Evolutionary conservation across 1,140 invertebrate species (phyloP).

Genomic region (Archegozetes longisetosus): DNA sequence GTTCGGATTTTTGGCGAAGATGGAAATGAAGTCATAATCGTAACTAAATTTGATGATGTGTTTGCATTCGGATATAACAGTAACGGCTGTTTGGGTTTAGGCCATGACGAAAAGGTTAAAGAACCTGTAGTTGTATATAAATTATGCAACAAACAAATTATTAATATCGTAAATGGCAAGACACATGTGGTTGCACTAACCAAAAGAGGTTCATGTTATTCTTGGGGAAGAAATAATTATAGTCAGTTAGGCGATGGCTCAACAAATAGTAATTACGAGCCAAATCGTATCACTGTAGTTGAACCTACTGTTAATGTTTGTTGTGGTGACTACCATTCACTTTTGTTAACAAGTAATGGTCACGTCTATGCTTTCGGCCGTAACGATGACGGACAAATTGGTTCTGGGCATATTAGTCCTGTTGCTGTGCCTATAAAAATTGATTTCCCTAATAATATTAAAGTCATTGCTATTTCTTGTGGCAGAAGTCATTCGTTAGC

Average conservation of each 20-base stretch:
- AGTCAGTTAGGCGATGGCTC: constrained; percentile 27
- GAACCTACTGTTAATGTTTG: neutral
- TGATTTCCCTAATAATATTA: too few species aligned
- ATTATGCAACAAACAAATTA: constrained; percentile 39
- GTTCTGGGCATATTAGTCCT: too few species aligned
- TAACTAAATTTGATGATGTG: constrained; percentile 37
- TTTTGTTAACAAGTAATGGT: neutral
- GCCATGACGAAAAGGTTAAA: constrained; percentile 11
- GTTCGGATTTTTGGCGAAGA: constrained; percentile 43
- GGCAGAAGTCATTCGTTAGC: too few species aligned
- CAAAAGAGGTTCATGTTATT: constrained; percentile 39
- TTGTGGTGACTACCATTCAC: constrained; percentile 3
- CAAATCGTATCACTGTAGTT: neutral
- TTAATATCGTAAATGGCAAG: constrained; percentile 42
- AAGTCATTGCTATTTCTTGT: too few species aligned
- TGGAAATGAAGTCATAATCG: constrained; percentile 45
- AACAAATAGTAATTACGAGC: constrained; percentile 1
- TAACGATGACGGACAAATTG: too few species aligned
- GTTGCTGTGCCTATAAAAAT: too few species aligned
- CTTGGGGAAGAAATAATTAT: constrained; percentile 48
- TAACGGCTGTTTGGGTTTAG: constrained; percentile 14
- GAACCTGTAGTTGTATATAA: constrained; percentile 28
- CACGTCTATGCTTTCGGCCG: constrained; percentile 39
- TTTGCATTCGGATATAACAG: constrained; percentile 14
- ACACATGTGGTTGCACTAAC: constrained; percentile 46